Percentiles rank a stretch among this genome's conserved stretches.
Evolutionary conservation across 2,797 vertebrate genomes (phyloP).

Genomic region (Carapus acus): DNA sequence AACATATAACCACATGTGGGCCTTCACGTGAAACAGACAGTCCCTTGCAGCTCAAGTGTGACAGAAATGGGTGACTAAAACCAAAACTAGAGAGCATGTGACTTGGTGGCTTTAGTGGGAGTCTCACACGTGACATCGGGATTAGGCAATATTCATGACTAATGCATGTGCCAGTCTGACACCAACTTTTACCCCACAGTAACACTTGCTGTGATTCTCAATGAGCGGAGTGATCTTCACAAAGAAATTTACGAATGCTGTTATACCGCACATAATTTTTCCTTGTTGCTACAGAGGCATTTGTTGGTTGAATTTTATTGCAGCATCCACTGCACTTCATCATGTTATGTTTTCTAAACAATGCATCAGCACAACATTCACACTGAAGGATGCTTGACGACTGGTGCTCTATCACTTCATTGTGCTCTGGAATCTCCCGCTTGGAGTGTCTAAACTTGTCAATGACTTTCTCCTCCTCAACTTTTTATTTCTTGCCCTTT

Average conservation of each 20-base stretch:
- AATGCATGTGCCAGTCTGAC: too few species aligned
- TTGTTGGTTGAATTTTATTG: too few species aligned
- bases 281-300: too few species aligned
- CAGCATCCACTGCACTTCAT: too few species aligned
- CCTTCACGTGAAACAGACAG: constrained; percentile 41
- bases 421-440: constrained; percentile 17
- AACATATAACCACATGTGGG: constrained; percentile 27
- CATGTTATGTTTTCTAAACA: background rate
- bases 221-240: too few species aligned
- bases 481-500: constrained; percentile 49
- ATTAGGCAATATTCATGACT: too few species aligned
- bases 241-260: too few species aligned
- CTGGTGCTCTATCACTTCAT: background rate
- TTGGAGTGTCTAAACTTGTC: constrained; percentile 43
- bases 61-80: constrained; percentile 10
- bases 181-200: too few species aligned
- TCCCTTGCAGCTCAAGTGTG: constrained; percentile 20
- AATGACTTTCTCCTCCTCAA: constrained; percentile 39
- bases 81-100: background rate
- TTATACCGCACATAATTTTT: too few species aligned
- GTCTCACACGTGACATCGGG: too few species aligned
- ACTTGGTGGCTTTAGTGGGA: too few species aligned
- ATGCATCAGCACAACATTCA: background rate
- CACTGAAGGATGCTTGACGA: background rate
- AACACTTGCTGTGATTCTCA: too few species aligned